A percentile compares a stretch with the other conserved stretches of the same genome.
These are phyloP conservation scores for Rhodinocichla rosea DNA, from an alignment of 2,113 vertebrate species.

Conservation along the genomic window DNA sequence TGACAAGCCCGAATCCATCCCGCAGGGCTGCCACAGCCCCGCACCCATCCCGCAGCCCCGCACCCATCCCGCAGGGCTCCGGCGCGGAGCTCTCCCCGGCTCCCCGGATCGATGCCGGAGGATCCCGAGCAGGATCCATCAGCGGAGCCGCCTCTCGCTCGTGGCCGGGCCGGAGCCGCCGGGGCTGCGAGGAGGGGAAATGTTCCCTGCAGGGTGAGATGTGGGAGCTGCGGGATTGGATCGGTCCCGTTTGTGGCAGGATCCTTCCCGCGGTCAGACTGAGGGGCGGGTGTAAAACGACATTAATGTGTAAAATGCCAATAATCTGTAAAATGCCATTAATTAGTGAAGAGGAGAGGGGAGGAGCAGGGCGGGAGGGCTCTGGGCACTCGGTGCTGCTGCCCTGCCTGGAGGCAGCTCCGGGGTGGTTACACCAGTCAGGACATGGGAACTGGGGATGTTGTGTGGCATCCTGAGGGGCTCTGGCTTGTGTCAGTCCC, in stretches of 20 bases:
- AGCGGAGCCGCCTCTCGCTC: neutral
- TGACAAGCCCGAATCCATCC: too few species aligned
- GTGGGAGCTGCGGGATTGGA: accelerated
- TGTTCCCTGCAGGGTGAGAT: neutral
- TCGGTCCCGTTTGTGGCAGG: neutral
- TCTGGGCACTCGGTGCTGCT: neutral
- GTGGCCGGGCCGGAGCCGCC: neutral
- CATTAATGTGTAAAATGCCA: neutral
- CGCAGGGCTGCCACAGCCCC: neutral
- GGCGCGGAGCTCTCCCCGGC: neutral
- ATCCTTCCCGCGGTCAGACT: neutral
- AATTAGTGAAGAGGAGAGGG: neutral
- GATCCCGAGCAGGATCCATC: neutral
- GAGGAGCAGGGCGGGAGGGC: neutral
- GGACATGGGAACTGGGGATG: accelerated
- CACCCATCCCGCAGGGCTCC: neutral
- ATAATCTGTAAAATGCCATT: neutral
- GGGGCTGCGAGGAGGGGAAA: neutral
- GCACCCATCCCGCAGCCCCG: too few species aligned
- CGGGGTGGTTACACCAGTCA: neutral
- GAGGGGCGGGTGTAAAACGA: neutral
- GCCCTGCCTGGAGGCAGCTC: neutral
- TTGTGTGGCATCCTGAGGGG: neutral
- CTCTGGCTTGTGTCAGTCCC: neutral
- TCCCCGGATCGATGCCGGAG: neutral